Base-by-base conservation (phyloP, 2,797 vertebrate species). In the Notolepis coatsorum region DNA sequence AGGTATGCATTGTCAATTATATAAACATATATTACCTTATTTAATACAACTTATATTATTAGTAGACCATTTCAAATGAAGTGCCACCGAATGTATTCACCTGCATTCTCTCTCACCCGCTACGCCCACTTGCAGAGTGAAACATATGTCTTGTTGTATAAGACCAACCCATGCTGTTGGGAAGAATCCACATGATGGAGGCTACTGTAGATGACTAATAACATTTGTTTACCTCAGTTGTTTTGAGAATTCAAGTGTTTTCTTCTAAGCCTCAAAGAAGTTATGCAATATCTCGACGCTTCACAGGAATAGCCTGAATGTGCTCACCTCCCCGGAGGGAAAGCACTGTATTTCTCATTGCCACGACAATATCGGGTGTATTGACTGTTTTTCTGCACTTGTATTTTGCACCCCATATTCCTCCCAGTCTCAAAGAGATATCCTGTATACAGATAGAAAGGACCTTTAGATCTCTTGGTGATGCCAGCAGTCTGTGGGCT, bases 161-260 rank as follows among this genome's bases (percentile, higher is more conserved):
- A 87, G 68, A 73, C 12, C 21, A 50, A 53, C 66, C 75, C 56
- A 59, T 73, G 65, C 68, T 61, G 65, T 55, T 61, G 54, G 58
- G 57, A 68, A 68, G 65, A 81, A 68, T n/a, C n/a, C 70, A 81
- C 77, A 73, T 57, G 3, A 80, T 75, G 68, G 65, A 54, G 68
- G 64, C 65, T 48, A 17, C 7, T 3, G 21, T 35, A 3, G 35
- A 75, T 88, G 83, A 83, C 77, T 88, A 77, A 86, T 80, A 27
- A 7, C 17, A 8, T 80, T 84, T 84, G 86, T 89, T 86, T 89
- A 83, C 80, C 55, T 82, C 72, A 7, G 69, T 62, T 81, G 75
- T 67, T 68, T 77, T 70, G 70, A 81, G 61, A 67, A 62, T 66
- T 39, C 27, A 13, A 17, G 8, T 7, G 53, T 75, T 78, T 69